Base-by-base conservation (phyloP, 1,140 invertebrate genomes). In the Lepidurus couesii region DNA sequence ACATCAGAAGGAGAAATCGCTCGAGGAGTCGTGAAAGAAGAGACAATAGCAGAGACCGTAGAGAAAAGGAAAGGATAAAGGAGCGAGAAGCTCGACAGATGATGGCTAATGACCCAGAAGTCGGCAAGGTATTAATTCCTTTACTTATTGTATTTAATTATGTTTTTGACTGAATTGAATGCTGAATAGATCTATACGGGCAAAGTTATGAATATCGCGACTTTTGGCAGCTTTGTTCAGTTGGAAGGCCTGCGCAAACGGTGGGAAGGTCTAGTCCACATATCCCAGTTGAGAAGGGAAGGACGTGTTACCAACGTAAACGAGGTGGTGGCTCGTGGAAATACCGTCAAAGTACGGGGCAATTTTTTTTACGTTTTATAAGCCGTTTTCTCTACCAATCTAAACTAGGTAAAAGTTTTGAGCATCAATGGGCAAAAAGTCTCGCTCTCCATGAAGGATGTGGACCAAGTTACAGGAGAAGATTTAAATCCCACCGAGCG, bases 211-310 rank as follows among this genome's bases (percentile, higher is more conserved):
- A 98, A 96, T 83, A 94, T 99, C 80, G 95, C 98, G 43, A 91
- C 93, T 45, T 99, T 99, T 87, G 98, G 98, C 2, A 98, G 97
- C 86, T 99, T 99, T 87, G 95, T 99, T 1, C 95, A 97, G 85
- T 85, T 99, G 7, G 95, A 98, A 84, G 95, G 96, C 0, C 87
- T 99, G 8, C 89, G 91, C 75, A 87, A 87, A 80, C 88, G 94
- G 78, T 95, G 92, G 90, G 98, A 99, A 86, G 98, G 98, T 2
- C 87, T 99, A 0, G 96, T 98, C 9, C 98, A 99, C 83, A 98
- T 99, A 81, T 99, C 97, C 11, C 96, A 99, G 86, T 85, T 98
- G 34, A 84, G 96, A 45, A 88, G 93, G 74, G 96, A 98, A 86
- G 97, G 97, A 0, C 88, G 97, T 81, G 97, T 99, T 9, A 95